Evolutionary conservation across 2,888 invertebrate species (phyloP).

Genomic region (Polyommatus iphigenia): DNA sequence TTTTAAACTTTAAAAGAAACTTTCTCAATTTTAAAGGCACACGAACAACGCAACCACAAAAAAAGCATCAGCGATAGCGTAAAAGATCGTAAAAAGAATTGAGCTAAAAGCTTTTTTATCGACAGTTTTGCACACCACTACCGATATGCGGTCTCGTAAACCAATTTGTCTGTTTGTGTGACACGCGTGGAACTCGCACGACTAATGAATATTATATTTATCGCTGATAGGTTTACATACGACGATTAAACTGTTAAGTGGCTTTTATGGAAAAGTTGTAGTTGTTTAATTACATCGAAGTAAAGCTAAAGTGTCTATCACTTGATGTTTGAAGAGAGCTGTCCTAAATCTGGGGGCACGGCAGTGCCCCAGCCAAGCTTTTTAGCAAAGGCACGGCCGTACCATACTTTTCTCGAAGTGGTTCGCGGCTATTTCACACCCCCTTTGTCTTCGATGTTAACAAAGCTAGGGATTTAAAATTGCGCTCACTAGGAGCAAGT

Average conservation of each 20-base stretch:
- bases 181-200: not conserved
- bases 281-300: too few relatives aligned
- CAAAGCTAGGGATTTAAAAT: too few relatives aligned
- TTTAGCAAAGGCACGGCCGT: too few relatives aligned
- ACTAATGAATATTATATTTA: conserved; percentile 7
- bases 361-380: too few relatives aligned
- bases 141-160: not conserved
- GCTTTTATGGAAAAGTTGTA: not conserved
- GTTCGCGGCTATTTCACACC: too few relatives aligned
- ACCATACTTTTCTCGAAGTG: too few relatives aligned
- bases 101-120: not conserved
- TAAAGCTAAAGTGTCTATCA: too few relatives aligned
- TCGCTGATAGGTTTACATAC: not conserved
- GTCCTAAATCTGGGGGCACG: too few relatives aligned
- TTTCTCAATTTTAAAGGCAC: not conserved
- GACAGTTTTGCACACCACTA: not conserved
- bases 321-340: too few relatives aligned
- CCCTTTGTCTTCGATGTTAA: too few relatives aligned
- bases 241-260: not conserved
- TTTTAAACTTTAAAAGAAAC: not conserved
- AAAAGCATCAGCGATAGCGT: not conserved
- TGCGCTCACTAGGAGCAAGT: too few relatives aligned
- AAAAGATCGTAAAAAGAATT: not conserved
- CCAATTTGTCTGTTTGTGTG: conserved; percentile 14
- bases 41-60: not conserved